phyloP scores from a whole-genome alignment of 2,888 invertebrate genomes.

The Thyatira batis region DNA sequence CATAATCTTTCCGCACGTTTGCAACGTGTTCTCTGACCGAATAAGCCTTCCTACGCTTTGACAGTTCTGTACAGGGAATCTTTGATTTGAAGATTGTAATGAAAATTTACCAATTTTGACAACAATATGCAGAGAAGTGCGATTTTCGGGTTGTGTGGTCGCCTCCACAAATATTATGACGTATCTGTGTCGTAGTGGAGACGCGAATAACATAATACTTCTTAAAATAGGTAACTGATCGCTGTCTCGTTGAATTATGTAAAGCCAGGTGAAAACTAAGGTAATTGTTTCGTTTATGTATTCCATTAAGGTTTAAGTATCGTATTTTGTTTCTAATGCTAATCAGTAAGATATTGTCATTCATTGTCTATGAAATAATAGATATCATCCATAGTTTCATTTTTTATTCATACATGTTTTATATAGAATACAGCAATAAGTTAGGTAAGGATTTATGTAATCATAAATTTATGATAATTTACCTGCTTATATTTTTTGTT shows the following conservation, averaged over 20 bases:
- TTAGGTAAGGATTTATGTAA: not conserved
- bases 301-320: conserved; percentile 34
- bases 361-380: conserved; percentile 2
- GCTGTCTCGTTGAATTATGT: not conserved
- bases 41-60: not conserved
- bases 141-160: not conserved
- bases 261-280: conserved; percentile 3
- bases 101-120: not conserved
- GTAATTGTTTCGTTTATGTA: conserved; percentile 20
- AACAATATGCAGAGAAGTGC: not conserved
- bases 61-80: conserved; percentile 1
- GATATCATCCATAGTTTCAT: not conserved
- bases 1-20: not conserved
- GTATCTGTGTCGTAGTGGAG: too few species aligned
- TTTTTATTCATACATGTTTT: not conserved
- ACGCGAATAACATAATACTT: not conserved
- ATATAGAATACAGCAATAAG: not conserved
- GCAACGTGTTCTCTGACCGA: not conserved
- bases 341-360: conserved; percentile 1
- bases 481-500: conserved; percentile 4
- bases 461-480: conserved; percentile 2
- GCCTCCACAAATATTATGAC: not conserved
- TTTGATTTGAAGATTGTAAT: not conserved
- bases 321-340: conserved; percentile 9
- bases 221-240: not conserved